Percentiles rank a stretch among this genome's conserved stretches.
Evolutionary conservation across 2,113 vertebrate species (phyloP).

Genomic region (Zosterops pallidus): DNA sequence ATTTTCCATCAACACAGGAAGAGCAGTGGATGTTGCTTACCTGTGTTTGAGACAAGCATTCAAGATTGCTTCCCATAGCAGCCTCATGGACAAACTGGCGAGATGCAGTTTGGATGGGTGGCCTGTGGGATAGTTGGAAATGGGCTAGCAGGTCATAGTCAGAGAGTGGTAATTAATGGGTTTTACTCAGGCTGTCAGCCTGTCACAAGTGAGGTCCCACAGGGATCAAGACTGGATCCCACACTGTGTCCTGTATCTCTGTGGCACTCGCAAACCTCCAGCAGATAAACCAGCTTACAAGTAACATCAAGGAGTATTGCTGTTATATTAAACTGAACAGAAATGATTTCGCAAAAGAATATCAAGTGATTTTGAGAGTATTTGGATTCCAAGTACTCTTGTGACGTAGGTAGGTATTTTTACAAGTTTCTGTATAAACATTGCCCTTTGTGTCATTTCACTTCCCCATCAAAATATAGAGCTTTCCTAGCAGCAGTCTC

Average conservation of each 20-base stretch:
- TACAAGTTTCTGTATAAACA: not conserved
- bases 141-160: too few species aligned
- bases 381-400: not conserved
- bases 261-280: not conserved
- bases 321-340: not conserved
- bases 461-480: not conserved
- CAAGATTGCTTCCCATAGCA: not conserved
- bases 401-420: not conserved
- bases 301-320: not conserved
- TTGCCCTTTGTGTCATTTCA: not conserved
- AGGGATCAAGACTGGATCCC: not conserved
- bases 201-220: not conserved
- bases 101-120: not conserved
- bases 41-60: not conserved
- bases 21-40: not conserved
- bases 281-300: not conserved
- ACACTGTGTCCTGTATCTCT: not conserved
- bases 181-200: not conserved
- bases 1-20: not conserved
- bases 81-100: accelerated
- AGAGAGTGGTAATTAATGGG: not conserved
- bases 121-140: not conserved
- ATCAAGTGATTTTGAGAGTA: not conserved
- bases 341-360: not conserved
- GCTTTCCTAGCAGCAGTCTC: not conserved